A percentile compares a stretch with the other conserved stretches of the same genome.
phyloP scores from a whole-genome alignment of 2,888 invertebrate species.

The Drosophila neotestacea region DNA sequence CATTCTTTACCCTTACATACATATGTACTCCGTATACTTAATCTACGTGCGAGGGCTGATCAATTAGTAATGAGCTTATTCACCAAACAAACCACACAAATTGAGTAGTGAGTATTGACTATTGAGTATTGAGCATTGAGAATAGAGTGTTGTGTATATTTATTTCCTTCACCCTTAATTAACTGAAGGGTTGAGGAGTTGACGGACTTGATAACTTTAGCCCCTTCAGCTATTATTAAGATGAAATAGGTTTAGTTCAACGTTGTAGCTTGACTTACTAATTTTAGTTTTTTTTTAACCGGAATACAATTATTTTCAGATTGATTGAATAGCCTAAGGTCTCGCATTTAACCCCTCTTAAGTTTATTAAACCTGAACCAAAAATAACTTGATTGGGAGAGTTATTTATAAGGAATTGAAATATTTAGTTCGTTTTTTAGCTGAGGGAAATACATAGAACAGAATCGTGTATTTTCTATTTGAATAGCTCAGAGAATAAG shows the following conservation, averaged over 20 bases:
- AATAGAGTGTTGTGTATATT: background rate
- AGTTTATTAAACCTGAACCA: no score
- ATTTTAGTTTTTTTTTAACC: no score
- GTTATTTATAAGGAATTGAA: no score
- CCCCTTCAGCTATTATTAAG: background rate
- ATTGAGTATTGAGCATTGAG: conserved; percentile 2
- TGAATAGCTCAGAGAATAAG: no score
- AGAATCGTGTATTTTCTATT: no score
- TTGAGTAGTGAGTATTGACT: conserved; percentile 7
- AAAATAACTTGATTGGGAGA: no score
- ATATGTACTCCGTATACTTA: conserved; percentile 10
- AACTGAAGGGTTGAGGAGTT: background rate
- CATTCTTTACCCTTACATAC: conserved; percentile 17
- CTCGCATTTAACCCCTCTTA: no score
- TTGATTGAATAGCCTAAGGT: no score
- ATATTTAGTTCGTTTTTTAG: no score
- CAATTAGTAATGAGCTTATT: conserved; percentile 53
- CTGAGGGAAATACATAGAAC: no score
- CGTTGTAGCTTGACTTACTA: no score
- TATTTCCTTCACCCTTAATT: conserved; percentile 13
- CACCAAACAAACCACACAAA: conserved; percentile 28
- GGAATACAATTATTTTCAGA: no score
- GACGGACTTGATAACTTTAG: background rate
- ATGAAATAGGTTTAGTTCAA: background rate
- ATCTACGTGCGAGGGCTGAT: conserved; percentile 26